Evolutionary conservation across 1,140 invertebrate species (phyloP).

Genomic region (Zaprionus davidi): DNA sequence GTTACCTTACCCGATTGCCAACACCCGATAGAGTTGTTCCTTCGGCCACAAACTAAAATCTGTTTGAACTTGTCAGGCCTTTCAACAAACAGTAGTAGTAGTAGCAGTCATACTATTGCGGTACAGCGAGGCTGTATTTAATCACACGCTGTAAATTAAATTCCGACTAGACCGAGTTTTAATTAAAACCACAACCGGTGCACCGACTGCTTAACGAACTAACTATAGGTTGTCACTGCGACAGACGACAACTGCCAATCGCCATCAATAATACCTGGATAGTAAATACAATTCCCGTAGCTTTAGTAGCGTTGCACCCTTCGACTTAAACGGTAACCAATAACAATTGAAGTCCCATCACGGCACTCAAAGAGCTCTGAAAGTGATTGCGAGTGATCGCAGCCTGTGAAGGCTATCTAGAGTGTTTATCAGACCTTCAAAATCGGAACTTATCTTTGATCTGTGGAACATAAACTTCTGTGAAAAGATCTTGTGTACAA

Average conservation of each 20-base stretch:
- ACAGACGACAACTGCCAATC: not conserved
- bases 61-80: constrained; percentile 13
- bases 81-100: not conserved
- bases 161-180: constrained; percentile 21
- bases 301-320: constrained; percentile 38
- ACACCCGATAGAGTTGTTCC: not conserved
- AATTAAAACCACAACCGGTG: constrained; percentile 31
- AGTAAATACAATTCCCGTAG: not conserved
- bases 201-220: constrained; percentile 17
- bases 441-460: no score
- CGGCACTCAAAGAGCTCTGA: not conserved
- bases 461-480: no score
- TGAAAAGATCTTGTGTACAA: no score
- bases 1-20: not conserved
- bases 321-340: constrained; percentile 21
- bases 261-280: not conserved
- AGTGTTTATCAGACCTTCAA: not conserved
- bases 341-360: not conserved
- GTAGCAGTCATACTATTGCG: constrained; percentile 11
- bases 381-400: not conserved
- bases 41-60: not conserved
- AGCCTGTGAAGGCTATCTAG: not conserved
- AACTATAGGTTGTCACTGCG: constrained; percentile 10
- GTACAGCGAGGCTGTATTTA: constrained; percentile 31
- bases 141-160: constrained; percentile 29